Conservation (phyloP, 2,113 vertebrate species). For the Trachemys scripta region DNA sequence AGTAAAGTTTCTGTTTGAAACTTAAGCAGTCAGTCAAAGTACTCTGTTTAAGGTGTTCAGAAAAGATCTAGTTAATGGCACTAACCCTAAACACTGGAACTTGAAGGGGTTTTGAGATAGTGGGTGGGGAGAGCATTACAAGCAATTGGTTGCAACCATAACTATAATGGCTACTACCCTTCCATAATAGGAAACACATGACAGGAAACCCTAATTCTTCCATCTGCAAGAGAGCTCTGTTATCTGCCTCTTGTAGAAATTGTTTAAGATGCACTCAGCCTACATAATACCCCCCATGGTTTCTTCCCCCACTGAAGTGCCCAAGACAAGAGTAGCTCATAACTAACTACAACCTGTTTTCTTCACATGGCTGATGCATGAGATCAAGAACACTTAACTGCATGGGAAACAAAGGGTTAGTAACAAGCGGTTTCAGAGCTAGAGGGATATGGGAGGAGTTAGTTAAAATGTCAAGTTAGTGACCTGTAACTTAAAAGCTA, state of each 20-base stretch:
- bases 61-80: background rate
- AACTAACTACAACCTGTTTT: background rate
- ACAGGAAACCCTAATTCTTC: background rate
- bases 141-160: background rate
- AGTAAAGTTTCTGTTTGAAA: too few relatives aligned
- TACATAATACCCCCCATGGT: background rate
- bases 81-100: too few relatives aligned
- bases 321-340: background rate
- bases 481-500: background rate
- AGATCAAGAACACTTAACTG: background rate
- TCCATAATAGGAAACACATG: background rate
- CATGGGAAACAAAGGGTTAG: background rate
- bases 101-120: too few relatives aligned
- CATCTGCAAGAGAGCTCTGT: background rate
- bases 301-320: background rate
- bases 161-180: background rate
- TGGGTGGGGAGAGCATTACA: background rate
- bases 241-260: background rate
- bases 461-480: background rate
- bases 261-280: background rate
- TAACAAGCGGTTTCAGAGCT: background rate
- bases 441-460: background rate
- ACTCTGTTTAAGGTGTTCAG: background rate
- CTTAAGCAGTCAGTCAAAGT: too few relatives aligned
- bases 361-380: background rate